Evolutionary conservation across 1,140 invertebrate species (phyloP).

Genomic region (Amphibalanus amphitrite): DNA sequence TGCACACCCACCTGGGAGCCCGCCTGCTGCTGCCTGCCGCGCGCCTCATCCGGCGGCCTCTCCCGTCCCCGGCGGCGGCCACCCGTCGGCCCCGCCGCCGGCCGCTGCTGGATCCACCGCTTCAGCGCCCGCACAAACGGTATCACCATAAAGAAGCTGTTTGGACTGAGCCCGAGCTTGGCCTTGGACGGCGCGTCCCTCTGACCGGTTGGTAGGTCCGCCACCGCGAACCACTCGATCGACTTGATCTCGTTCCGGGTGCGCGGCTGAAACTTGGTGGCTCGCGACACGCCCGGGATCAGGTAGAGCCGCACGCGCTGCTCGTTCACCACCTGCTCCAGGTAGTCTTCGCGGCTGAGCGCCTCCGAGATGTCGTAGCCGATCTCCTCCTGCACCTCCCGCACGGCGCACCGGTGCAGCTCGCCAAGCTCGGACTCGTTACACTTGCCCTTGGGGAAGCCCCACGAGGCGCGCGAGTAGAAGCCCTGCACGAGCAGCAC

Average conservation of each 20-base stretch:
- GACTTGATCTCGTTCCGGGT: conserved; percentile 90
- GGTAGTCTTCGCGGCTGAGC: conserved; percentile 63
- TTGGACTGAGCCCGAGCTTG: neutral
- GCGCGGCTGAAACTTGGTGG: conserved; percentile 72
- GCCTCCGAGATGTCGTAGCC: conserved; percentile 75
- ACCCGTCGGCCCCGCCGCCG: neutral
- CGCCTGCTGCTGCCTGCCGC: too few relatives aligned
- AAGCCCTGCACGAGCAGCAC: conserved; percentile 46
- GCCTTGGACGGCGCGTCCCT: conserved; percentile 44
- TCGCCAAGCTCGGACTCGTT: neutral
- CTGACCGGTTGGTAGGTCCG: conserved; percentile 65
- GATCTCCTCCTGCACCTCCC: conserved; percentile 79
- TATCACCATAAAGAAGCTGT: conserved; percentile 1
- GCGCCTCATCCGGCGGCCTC: too few relatives aligned
- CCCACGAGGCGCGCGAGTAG: conserved; percentile 82
- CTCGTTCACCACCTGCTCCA: conserved; percentile 75
- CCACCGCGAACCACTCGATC: conserved; percentile 80
- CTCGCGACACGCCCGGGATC: conserved; percentile 59
- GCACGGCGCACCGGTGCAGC: conserved; percentile 10
- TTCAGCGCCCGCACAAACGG: neutral
- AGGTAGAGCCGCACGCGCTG: conserved; percentile 78
- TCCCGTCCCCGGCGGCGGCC: neutral
- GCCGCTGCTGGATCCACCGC: neutral
- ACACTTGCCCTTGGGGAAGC: conserved; percentile 68
- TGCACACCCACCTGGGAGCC: too few relatives aligned